Base-by-base conservation (phyloP, 1,140 invertebrate species). In the Penaeus japonicus region DNA sequence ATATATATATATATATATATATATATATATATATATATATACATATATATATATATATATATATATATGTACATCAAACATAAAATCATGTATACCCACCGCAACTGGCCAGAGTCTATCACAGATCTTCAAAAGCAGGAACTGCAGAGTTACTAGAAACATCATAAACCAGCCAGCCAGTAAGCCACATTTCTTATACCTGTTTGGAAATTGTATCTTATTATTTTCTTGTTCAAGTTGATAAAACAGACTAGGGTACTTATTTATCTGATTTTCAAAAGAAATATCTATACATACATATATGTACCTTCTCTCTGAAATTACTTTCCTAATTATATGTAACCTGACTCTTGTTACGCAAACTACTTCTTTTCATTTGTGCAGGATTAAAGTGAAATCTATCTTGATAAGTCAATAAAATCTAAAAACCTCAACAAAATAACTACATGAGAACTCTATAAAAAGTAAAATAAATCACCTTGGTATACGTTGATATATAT, bases 131-230 rank as follows among this genome's bases (percentile, higher is more conserved):
- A 88, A 65, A 7, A 88, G 54, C 20, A 88, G 55, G 47, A 88
- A 88, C 62, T 88, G 87, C 47, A 88, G 65, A 24, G 87, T 88
- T 7, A 88, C 87, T 30, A 88, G 73, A 24, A 88, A 88, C 87
- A 88, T 88, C 87, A 88, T 88, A 53, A 88, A 88, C 87, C 87
- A 88, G 0, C 87, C 87, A 57, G 87, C 87, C 30, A 88, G 65
- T 27, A 88, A 20, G 22, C 87, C 87, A 88, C 87, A 88, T 62
- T 88, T 88, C 35, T 88, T 88, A 73, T 88, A 88, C 65, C 87
- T 88, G 78, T 35, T 73, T 32, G n/a, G 47, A 77, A 84, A 30
- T 12, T 57, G 59, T 4, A 65, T 84, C 20, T n/a, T 24, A 47
- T n/a, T 24, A 79, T 24, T 18, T n/a, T n/a, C n/a, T n/a, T 47